Base-by-base conservation (phyloP, 2,113 vertebrate genomes). In the Dasyurus viverrinus region DNA sequence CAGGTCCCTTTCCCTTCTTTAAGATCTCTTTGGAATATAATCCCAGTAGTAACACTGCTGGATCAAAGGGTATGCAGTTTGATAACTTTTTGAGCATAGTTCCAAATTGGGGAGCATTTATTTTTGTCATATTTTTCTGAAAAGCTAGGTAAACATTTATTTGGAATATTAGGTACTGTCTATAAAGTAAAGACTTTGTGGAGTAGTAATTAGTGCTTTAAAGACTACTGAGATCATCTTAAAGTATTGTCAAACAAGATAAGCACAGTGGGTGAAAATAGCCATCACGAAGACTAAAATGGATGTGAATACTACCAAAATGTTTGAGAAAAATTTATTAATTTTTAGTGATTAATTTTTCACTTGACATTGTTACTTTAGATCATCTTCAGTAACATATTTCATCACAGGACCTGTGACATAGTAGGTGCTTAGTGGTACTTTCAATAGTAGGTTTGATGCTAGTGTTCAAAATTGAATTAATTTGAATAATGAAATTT, bases 401-500 rank as follows among this genome's bases (percentile, higher is more conserved):
- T 76, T 76, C 7, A 42, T 94, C 55, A 90, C 23, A 97, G 55
- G 91, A 50, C 89, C 91, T 96, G 36, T 92, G 48, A 47, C 60
- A 42, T 42, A 42, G 7, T 84, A 84, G 68, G 68, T 42, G 68
- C n/a, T 84, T 42, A 91, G 54, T 89, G 95, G 89, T 36, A 68
- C 11, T 54, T 54, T 54, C 19, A 54, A 54, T 19, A 54, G 53
- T 19, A 89, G 90, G 42, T 94, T 95, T 92, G 53, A 94, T 50
- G 90, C 25, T 42, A 53, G 19, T 97, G 55, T 50, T 91, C 95
- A 95, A 42, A 95, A 92, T 95, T 96, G 68, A 91, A 95, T 97
- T 97, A 97, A 89, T 23, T 95, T 93, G 90, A 95, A 68, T 12
- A 90, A 76, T 91, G 52, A 95, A 24, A 93, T 95, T 93, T 90